Conservation (phyloP, 2,797 vertebrate species). For the Coluber constrictor region DNA sequence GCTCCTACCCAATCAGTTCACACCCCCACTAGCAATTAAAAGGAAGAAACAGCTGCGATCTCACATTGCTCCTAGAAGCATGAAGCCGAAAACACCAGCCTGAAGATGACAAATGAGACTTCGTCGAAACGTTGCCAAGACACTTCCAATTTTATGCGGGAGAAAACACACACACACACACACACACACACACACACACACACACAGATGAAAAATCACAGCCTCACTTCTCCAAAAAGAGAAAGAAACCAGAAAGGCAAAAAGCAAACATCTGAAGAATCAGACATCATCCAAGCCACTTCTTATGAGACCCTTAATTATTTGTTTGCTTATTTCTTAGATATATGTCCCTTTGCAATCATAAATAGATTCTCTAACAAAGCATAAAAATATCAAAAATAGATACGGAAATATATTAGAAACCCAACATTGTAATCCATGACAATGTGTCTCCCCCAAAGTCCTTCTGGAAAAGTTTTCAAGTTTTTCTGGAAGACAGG, state of each 20-base stretch:
- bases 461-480: not conserved
- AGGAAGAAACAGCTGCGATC: no score
- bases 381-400: not conserved
- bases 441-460: not conserved
- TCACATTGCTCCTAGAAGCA: no score
- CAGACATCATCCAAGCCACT: not conserved
- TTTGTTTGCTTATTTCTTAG: not conserved
- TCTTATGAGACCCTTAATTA: not conserved
- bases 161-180: no score
- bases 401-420: not conserved
- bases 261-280: not conserved
- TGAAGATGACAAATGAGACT: no score
- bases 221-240: not conserved
- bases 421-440: not conserved
- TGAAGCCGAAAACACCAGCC: no score
- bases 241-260: not conserved
- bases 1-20: no score
- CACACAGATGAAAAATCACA: not conserved
- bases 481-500: not conserved
- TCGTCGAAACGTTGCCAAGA: no score
- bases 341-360: not conserved
- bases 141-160: no score
- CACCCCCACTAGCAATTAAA: no score
- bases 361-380: not conserved
- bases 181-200: no score